Evolutionary conservation across 1,140 invertebrate genomes (phyloP).

Genomic region (Drosophila seguyi): DNA sequence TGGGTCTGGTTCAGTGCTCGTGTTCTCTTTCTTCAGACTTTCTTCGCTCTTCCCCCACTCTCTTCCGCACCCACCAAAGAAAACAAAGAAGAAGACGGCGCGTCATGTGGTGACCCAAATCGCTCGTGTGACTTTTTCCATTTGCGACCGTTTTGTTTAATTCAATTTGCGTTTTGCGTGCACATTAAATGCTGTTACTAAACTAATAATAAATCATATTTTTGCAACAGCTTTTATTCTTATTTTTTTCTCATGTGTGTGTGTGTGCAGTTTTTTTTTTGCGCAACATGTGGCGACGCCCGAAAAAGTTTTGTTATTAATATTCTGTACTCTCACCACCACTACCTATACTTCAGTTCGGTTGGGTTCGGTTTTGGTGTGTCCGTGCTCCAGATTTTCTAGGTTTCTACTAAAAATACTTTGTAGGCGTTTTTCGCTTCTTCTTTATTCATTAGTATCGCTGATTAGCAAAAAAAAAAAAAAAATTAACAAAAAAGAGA

Average conservation of each 20-base stretch:
- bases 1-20: constrained; percentile 18
- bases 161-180: constrained; percentile 52
- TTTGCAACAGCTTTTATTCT: constrained; percentile 3
- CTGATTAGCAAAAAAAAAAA: constrained; percentile 64
- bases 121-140: constrained; percentile 47
- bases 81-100: constrained; percentile 20
- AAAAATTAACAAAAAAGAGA: too few species aligned
- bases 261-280: constrained; percentile 14
- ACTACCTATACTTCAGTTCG: constrained; percentile 2
- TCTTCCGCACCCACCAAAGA: constrained; percentile 13
- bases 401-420: constrained; percentile 73
- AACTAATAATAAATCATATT: constrained; percentile 50
- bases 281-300: constrained; percentile 59
- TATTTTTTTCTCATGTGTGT: not conserved
- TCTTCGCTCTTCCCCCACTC: constrained; percentile 14
- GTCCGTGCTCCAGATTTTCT: constrained; percentile 57
- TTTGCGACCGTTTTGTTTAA: constrained; percentile 44
- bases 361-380: constrained; percentile 13
- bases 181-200: constrained; percentile 28
- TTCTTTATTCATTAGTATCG: constrained; percentile 47
- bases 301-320: constrained; percentile 26
- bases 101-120: constrained; percentile 49
- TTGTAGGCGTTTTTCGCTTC: constrained; percentile 63
- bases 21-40: constrained; percentile 30
- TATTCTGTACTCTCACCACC: constrained; percentile 20